A percentile compares a stretch with the other conserved stretches of the same genome.
Conservation (phyloP, 2,797 vertebrate genomes). For the Capromys pilorides region DNA sequence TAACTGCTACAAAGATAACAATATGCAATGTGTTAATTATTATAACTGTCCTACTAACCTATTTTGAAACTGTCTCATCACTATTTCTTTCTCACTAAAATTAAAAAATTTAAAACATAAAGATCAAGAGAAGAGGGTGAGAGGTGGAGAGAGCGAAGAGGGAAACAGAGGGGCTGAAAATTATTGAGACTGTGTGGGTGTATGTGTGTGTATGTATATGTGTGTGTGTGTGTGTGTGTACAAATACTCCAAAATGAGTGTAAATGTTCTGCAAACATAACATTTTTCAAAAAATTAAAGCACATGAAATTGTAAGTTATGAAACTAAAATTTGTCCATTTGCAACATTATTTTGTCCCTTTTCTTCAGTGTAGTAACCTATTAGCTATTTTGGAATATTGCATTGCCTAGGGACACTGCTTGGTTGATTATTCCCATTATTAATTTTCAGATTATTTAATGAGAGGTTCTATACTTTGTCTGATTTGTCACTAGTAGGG, state of each 20-base stretch:
- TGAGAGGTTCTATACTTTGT: slow-evolving; percentile 56
- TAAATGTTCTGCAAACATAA: neutral
- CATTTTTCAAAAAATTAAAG: neutral
- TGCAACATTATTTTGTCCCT: slow-evolving; percentile 13
- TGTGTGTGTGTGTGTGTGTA: neutral
- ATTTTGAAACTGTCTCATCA: no score
- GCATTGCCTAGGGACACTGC: neutral
- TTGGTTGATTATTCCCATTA: slow-evolving; percentile 39
- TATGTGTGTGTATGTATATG: neutral
- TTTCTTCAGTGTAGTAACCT: neutral
- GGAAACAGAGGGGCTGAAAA: neutral
- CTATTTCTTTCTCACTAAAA: no score
- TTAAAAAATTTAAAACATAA: neutral
- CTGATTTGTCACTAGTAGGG: slow-evolving; percentile 54
- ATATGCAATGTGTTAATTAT: no score
- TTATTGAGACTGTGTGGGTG: neutral
- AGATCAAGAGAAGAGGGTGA: neutral
- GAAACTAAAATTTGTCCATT: neutral
- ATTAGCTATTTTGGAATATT: neutral
- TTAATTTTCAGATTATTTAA: slow-evolving; percentile 63
- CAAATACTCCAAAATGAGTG: neutral
- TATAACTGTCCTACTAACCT: no score
- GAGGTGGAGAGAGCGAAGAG: neutral
- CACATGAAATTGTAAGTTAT: neutral
- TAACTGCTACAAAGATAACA: no score